Base-by-base conservation (phyloP, 1,140 invertebrate species). In the Steinernema khuongi region DNA sequence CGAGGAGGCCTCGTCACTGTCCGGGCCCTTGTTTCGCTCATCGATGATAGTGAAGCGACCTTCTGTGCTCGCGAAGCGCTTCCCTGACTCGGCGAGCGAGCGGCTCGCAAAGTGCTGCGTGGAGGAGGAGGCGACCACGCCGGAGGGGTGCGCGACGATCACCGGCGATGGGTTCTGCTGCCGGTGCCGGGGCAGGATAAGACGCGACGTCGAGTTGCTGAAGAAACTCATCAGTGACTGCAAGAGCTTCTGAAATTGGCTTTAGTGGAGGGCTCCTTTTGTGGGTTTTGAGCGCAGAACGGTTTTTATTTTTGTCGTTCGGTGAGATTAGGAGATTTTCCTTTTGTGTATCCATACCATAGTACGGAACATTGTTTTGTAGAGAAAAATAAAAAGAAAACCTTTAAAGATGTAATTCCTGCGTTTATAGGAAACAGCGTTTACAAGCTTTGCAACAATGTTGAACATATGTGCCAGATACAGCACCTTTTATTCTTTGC, bases 1-100 rank as follows among this genome's bases (percentile, higher is more conserved):
- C 11, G 50, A 14, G 50, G 50, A n/a, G 50, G 14, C 26, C 22
- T 60, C 50, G 19, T 60, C 50, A 22, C 50, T 60, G 22, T 60
- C 50, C 14, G 50, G 50, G 14, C 50, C 50, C 50, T 60, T 60
- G 7, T 60, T 7, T 2, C 50, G 50, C 50, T 60, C 50, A 60
- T 60, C 50, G 22, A 60, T 60, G 11, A 60, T 60, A n/a, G 50
- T 60, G 22, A 60, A 60, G 11, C 50, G 11, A 22, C 50, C 50
- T 60, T 60, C 50, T 14, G 50, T 60, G 50, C 50, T 60, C 50
- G 50, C 50, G 50, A 14, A 60, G 7, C 50, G 50, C 26, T 60
- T 60, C 26, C 50, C 50, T 14, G 50, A 60, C 4, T 60, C 50
- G 14, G 50, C 50, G 11, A 60, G 50, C 7, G 7, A n/a, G 14